Evolutionary conservation across 2,888 invertebrate species (phyloP), one percentile per base, ranked within the genome.

Genomic region (Sinodicranocentrus sp.): DNA sequence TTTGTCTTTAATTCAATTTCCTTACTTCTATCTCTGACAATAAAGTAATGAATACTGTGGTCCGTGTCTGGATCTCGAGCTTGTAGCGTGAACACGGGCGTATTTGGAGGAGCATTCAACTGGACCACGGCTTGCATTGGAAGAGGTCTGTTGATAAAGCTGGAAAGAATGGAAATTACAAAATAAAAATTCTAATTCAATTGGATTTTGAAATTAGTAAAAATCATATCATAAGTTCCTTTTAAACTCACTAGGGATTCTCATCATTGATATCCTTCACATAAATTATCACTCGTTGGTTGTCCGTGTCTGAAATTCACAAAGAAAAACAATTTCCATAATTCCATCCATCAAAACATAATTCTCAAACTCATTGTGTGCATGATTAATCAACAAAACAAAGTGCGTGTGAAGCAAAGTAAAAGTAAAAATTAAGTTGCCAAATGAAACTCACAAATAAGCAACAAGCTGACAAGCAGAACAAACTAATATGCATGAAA

Each of bases 51-150:
- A 87, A 98, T 97, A 90, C 97, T 96, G 91, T 97, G 97, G 91
- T 97, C 98, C 0, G 97, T 97, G 90, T 98, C 98, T 1, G 98
- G 98, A 91, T 99, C 98, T 87, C 97, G 92, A 17, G 99, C 99
- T 91, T 98, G 97, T 26, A 99, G 93, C n/a, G 98, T 98, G 91
- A 98, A 98, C 2, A 98, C 98, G 3, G 97, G 97, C 0, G 97
- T 97, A 91, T 98, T 98, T 48, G 97, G 96, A 2, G 97, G 96
- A 2, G 98, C 98, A 90, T 98, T 98, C 73, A 97, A 93, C 90
- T 98, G 97, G 0, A 98, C 98, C 84, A 98, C 98, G 0, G 98
- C 97, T 91, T 98, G 97, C 96, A 98, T 98, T 19, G 99, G 99
- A 87, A 97, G 92, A 0, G 99, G 99, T 0, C 96, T 94, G 92